These are phyloP conservation scores for Egretta garzetta DNA, from an alignment of 2,113 vertebrate genomes.

Conservation along the genomic window DNA sequence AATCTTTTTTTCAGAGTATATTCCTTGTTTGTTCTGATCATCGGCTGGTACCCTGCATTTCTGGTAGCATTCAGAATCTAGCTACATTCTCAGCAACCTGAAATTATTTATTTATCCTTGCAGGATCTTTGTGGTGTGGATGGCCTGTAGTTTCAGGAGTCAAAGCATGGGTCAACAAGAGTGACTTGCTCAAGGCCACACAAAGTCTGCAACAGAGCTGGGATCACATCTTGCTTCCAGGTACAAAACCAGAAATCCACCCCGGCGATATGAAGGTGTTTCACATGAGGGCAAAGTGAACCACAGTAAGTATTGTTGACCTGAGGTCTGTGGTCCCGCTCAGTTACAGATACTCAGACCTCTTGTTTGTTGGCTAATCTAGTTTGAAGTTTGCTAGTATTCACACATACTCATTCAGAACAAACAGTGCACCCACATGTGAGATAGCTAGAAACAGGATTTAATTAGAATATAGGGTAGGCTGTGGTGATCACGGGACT, in stretches of 20 bases:
- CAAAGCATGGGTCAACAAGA: not conserved
- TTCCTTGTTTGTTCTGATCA: not conserved
- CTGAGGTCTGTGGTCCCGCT: not conserved
- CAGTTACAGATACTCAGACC: not conserved
- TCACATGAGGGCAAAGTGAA: not conserved
- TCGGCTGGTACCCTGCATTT: not conserved
- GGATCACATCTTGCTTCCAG: not conserved
- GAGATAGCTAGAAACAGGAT: not conserved
- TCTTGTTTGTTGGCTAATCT: not conserved
- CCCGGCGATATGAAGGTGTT: fast-evolving
- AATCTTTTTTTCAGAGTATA: not conserved
- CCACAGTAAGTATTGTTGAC: not conserved
- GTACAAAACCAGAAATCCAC: not conserved
- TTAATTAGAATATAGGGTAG: not conserved
- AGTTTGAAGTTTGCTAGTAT: not conserved
- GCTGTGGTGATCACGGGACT: not conserved
- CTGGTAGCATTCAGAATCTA: not conserved
- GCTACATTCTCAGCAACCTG: not conserved
- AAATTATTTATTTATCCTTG: not conserved
- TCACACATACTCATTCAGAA: not conserved
- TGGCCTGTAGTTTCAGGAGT: not conserved
- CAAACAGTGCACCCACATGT: fast-evolving
- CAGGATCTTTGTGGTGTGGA: not conserved
- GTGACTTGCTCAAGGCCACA: not conserved
- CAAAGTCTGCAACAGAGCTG: not conserved